These are phyloP conservation scores for Aythya baeri DNA, from an alignment of 2,113 vertebrate species.

Conservation along the genomic window DNA sequence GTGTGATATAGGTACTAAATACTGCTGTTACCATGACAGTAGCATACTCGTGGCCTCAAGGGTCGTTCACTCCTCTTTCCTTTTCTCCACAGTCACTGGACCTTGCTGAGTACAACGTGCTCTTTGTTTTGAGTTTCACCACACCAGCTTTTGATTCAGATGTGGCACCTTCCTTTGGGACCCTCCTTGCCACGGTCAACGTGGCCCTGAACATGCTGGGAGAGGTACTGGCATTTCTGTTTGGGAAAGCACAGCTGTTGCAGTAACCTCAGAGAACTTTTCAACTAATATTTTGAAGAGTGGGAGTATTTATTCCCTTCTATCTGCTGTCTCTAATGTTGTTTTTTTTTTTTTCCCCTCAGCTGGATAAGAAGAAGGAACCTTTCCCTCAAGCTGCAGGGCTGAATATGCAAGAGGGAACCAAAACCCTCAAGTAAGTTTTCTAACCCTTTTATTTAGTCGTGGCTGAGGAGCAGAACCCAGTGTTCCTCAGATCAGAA, in stretches of 20 bases:
- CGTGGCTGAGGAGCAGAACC: background rate
- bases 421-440: slow-evolving; percentile 90
- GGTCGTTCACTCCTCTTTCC: background rate
- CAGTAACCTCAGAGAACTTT: background rate
- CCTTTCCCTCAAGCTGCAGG: slow-evolving; percentile 82
- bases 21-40: background rate
- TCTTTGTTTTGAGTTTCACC: slow-evolving; percentile 94
- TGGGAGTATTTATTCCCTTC: background rate
- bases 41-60: background rate
- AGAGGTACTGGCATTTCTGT: slow-evolving; percentile 79
- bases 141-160: slow-evolving; percentile 95
- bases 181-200: slow-evolving; percentile 93
- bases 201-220: slow-evolving; percentile 93
- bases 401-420: slow-evolving; percentile 86
- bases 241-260: background rate
- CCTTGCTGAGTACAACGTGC: slow-evolving; percentile 90
- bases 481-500: background rate
- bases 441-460: background rate
- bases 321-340: background rate
- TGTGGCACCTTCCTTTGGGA: slow-evolving; percentile 95
- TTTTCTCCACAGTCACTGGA: slow-evolving; percentile 86
- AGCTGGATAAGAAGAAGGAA: slow-evolving; percentile 98
- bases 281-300: background rate
- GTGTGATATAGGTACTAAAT: fast-evolving
- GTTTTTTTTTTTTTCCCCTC: background rate